Percentiles rank a stretch among this genome's conserved stretches.
phyloP scores from a whole-genome alignment of 64 coral and sea anemone genomes.

The Exaiptasia diaphana region DNA sequence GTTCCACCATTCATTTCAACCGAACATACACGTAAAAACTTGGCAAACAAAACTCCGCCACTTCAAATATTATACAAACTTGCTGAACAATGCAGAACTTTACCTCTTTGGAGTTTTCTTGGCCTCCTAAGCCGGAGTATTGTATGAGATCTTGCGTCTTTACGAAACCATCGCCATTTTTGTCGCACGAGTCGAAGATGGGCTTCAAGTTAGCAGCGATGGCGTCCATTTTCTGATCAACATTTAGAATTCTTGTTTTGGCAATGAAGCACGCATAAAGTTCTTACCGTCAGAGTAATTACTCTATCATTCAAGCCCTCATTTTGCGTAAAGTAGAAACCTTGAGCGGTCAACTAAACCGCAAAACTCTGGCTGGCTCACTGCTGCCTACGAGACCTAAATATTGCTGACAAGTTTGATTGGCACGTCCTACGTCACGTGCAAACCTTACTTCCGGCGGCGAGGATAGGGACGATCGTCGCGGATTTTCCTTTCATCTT shows the following conservation, averaged over 20 bases:
- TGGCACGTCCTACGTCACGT: constrained; percentile 79
- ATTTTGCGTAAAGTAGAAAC: constrained; percentile 34
- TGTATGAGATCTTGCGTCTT: constrained; percentile 87
- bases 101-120: constrained; percentile 71
- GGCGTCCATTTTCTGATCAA: constrained; percentile 32
- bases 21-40: neutral
- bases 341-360: constrained; percentile 28
- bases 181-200: constrained; percentile 87
- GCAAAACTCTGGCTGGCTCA: constrained; percentile 11
- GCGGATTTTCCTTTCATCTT: too few species aligned
- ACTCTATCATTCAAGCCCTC: constrained; percentile 54
- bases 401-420: constrained; percentile 34
- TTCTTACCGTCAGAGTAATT: constrained; percentile 1
- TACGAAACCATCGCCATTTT: constrained; percentile 99
- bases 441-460: too few species aligned
- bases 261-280: too few species aligned
- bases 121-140: constrained; percentile 26
- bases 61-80: neutral
- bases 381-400: constrained; percentile 7
- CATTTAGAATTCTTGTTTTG: neutral
- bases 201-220: constrained; percentile 64
- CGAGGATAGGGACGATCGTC: too few species aligned
- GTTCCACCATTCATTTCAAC: neutral
- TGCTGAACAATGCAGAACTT: neutral
- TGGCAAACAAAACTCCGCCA: neutral